phyloP scores from a whole-genome alignment of 1,140 invertebrate genomes.

The Tachypleus tridentatus region DNA sequence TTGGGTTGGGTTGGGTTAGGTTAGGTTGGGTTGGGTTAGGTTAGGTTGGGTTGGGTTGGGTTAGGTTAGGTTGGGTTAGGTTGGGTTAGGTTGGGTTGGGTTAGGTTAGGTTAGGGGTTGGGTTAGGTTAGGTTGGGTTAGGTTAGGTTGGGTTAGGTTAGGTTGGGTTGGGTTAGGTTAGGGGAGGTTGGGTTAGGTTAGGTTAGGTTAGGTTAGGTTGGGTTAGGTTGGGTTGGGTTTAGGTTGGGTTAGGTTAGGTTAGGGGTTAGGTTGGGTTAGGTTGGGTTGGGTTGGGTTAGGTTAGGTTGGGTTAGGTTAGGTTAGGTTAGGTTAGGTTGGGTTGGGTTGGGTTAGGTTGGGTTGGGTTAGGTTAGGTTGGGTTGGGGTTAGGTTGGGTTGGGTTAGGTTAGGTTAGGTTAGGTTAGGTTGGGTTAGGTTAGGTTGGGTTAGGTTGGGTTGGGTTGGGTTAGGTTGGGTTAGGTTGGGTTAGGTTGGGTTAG shows the following conservation, averaged over 20 bases:
- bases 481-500: constrained; percentile 23
- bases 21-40: too few species aligned
- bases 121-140: too few species aligned
- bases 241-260: constrained; percentile 9
- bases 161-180: too few species aligned
- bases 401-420: constrained; percentile 32
- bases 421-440: constrained; percentile 31
- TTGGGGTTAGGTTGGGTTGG: constrained; percentile 21
- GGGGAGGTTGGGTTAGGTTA: too few species aligned
- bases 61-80: too few species aligned
- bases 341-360: constrained; percentile 27
- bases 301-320: constrained; percentile 20
- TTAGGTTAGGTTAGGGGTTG: constrained; percentile 25
- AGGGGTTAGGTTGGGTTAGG: constrained; percentile 9
- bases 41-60: constrained; percentile 24
- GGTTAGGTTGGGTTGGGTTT: constrained; percentile 29
- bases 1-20: too few species aligned
- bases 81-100: too few species aligned
- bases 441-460: constrained; percentile 25
- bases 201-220: constrained; percentile 29
- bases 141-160: too few species aligned
- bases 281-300: not conserved
- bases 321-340: constrained; percentile 19
- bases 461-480: constrained; percentile 22
- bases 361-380: constrained; percentile 32